These are phyloP conservation scores for Porites rus DNA, from an alignment of 92 coral and sea anemone species.

Conservation along the genomic window DNA sequence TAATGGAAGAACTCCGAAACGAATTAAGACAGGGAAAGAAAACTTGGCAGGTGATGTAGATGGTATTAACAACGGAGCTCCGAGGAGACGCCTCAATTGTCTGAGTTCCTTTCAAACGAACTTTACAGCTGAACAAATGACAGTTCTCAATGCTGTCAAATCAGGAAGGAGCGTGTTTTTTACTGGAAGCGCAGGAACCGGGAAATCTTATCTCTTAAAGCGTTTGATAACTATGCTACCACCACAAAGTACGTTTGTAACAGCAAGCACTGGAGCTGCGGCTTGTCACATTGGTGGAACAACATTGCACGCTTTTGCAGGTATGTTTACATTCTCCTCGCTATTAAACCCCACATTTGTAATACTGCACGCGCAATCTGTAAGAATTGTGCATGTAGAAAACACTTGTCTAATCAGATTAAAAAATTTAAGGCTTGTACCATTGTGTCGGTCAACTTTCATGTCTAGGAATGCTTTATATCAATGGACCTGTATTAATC, in stretches of 20 bases:
- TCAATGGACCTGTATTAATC: no score
- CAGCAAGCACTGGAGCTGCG: constrained; percentile 98
- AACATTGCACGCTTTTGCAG: constrained; percentile 98
- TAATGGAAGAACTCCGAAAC: constrained; percentile 85
- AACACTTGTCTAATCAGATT: no score
- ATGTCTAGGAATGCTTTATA: no score
- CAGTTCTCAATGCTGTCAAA: constrained; percentile 80
- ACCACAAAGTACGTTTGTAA: constrained; percentile 90
- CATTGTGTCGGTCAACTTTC: no score
- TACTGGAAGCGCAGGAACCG: constrained; percentile 99
- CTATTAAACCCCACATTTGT: no score
- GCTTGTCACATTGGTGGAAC: constrained; percentile 99
- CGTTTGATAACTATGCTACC: constrained; percentile 90
- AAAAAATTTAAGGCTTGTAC: no score
- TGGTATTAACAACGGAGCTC: constrained; percentile 22
- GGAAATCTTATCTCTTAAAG: constrained; percentile 91
- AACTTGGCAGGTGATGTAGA: constrained; percentile 27
- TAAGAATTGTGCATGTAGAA: no score
- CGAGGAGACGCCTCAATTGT: constrained; percentile 74
- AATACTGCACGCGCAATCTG: no score
- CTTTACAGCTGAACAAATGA: constrained; percentile 77
- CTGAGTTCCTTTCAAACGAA: constrained; percentile 56
- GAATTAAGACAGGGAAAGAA: constrained; percentile 58
- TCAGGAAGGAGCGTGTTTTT: constrained; percentile 87
- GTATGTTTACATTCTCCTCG: constrained; percentile 35